Percentiles rank a stretch among this genome's conserved stretches.
phyloP scores from a whole-genome alignment of 2,113 vertebrate species.

The Gasterosteus aculeatus region DNA sequence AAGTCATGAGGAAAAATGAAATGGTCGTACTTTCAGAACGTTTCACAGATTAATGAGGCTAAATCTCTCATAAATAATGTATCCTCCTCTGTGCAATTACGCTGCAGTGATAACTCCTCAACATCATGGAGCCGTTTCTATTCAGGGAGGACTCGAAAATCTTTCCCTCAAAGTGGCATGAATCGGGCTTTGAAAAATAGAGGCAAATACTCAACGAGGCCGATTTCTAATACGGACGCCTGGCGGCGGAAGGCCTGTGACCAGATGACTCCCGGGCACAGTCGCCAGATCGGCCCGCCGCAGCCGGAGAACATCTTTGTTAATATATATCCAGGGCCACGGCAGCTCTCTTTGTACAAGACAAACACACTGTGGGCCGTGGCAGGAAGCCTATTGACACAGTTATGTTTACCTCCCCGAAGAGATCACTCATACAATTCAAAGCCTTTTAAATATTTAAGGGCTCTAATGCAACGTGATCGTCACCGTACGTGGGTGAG shows the following conservation, averaged over 20 bases:
- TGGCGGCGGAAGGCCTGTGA: slow-evolving; percentile 9
- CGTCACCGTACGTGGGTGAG: slow-evolving; percentile 27
- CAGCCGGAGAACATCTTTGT: slow-evolving; percentile 43
- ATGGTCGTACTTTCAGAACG: slow-evolving; percentile 44
- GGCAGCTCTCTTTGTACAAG: slow-evolving; percentile 43
- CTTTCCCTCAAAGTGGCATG: slow-evolving; percentile 2
- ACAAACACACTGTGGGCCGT: slow-evolving; percentile 56
- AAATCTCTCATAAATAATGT: slow-evolving; percentile 72
- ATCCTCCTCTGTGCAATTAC: slow-evolving; percentile 59
- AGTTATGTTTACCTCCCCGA: slow-evolving; percentile 46
- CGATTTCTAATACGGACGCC: slow-evolving; percentile 3
- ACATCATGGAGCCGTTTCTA: slow-evolving; percentile 12
- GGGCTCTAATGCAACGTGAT: slow-evolving; percentile 37
- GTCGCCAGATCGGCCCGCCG: slow-evolving; percentile 24
- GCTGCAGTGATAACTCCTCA: slow-evolving; percentile 47
- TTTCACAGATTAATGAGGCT: slow-evolving; percentile 73
- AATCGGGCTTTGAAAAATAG: slow-evolving; percentile 16
- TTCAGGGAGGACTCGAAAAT: slow-evolving; percentile 20
- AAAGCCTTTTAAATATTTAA: slow-evolving; percentile 57
- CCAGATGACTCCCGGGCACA: slow-evolving; percentile 10
- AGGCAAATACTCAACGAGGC: slow-evolving; percentile 28
- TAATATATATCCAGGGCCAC: slow-evolving; percentile 48
- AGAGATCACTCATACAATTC: slow-evolving; percentile 33
- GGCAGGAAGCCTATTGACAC: slow-evolving; percentile 50
- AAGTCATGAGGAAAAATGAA: slow-evolving; percentile 49